Percentiles rank a stretch among this genome's conserved stretches.
Conservation (phyloP, 2,113 vertebrate species). For the Arizona elegans region DNA sequence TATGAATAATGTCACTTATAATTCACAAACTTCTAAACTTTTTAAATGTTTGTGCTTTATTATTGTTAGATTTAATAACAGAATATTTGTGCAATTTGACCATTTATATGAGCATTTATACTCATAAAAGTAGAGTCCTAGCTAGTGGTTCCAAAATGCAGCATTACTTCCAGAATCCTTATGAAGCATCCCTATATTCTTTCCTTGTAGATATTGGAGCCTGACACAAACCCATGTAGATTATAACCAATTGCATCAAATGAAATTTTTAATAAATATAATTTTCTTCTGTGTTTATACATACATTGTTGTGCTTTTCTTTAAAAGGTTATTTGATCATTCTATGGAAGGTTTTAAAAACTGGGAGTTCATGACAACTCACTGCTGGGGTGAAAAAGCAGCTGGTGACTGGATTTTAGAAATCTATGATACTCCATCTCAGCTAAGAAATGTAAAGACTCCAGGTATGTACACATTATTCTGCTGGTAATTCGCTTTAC, state of each 20-base stretch:
- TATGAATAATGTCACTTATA: background rate
- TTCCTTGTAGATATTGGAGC: background rate
- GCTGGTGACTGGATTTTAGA: conserved; percentile 96
- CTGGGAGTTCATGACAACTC: conserved; percentile 99
- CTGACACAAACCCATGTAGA: background rate
- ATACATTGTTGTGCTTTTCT: conserved; percentile 40
- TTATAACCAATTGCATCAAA: background rate
- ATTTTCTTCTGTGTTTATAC: background rate
- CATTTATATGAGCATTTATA: background rate
- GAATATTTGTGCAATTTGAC: background rate
- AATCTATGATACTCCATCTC: conserved; percentile 95
- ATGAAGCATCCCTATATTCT: background rate
- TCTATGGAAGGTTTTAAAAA: conserved; percentile 99
- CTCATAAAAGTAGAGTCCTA: background rate
- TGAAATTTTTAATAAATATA: background rate
- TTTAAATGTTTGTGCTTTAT: background rate
- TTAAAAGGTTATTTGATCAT: conserved; percentile 92
- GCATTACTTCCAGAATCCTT: background rate
- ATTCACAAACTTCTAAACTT: background rate
- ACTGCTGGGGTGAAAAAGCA: conserved; percentile 97
- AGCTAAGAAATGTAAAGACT: conserved; percentile 95
- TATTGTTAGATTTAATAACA: background rate
- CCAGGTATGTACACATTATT: conserved; percentile 76
- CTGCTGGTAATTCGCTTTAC: background rate
- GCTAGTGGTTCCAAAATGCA: background rate